Evolutionary conservation across 2,888 invertebrate genomes (phyloP).

Genomic region (Spatulosminthurus flaviceps): DNA sequence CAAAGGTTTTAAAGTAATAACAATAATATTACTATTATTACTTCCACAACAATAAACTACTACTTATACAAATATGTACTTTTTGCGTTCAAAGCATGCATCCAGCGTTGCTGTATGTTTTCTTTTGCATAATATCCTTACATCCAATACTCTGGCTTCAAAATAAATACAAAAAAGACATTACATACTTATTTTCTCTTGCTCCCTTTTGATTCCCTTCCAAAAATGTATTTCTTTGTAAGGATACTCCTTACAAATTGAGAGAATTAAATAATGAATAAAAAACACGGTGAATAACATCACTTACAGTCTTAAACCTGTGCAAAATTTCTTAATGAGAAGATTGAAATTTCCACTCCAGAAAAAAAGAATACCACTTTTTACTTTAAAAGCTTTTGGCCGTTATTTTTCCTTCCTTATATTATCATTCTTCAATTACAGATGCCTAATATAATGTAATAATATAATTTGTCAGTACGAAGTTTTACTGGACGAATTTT

Average conservation of each 20-base stretch:
- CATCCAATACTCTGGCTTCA: background rate
- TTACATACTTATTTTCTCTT: background rate
- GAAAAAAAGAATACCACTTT: slow-evolving; percentile 13
- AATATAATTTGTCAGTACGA: background rate
- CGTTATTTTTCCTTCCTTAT: background rate
- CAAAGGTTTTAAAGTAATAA: background rate
- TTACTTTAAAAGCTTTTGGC: slow-evolving; percentile 4
- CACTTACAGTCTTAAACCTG: slow-evolving; percentile 38
- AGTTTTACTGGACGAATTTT: too few relatives aligned
- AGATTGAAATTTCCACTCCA: slow-evolving; percentile 40
- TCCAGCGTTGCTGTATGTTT: too few relatives aligned
- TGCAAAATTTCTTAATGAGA: slow-evolving; percentile 33
- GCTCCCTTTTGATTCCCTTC: background rate
- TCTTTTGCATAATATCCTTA: background rate
- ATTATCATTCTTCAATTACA: background rate
- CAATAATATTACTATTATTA: slow-evolving; percentile 1
- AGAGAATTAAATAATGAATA: slow-evolving; percentile 9
- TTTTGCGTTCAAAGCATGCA: too few relatives aligned
- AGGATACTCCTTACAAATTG: background rate
- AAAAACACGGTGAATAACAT: slow-evolving; percentile 29
- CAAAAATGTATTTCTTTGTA: background rate
- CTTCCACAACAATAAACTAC: too few relatives aligned
- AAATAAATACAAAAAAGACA: background rate
- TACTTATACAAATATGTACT: too few relatives aligned
- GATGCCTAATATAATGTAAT: background rate